Base-by-base conservation (phyloP, 2,113 vertebrate genomes). In the Gobiocypris rarus region DNA sequence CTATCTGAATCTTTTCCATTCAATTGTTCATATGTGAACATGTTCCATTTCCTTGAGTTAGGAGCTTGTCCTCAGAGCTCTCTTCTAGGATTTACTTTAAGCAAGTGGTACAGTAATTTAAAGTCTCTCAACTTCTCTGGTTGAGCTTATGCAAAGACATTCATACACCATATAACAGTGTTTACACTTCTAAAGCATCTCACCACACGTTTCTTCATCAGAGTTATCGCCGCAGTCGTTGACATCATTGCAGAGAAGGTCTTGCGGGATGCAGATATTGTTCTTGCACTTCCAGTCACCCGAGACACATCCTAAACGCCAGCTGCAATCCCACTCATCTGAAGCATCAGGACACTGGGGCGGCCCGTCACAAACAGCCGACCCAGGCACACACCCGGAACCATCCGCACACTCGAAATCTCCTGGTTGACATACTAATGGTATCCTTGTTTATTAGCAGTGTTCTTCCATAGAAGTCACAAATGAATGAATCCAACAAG, bases 231-330 rank as follows among this genome's bases (percentile, higher is more conserved):
- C 45, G 79, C 94, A 95, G 89, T 95, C 93, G 4, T 94, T 86
- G 14, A 80, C 61, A 6, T 91, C 87, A 15, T 94, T 87, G 79
- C 94, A 95, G 65, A 34, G 81, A 54, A 89, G 87, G 8, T 89
- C 87, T 84, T 28, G 83, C 10, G 91, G 84, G 70, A 95, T 85
- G 48, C 94, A 95, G 59, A 94, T 83, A 15, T 75, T 61, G 89
- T 97, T 98, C 82, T 59, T 87, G 88, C 97, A 97, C n/a, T 90
- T 95, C 96, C 96, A 97, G 86, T 97, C 96, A 1, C 93, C 92
- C 0, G 88, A 87, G 74, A 95, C 84, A 80, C 97, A 98, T 22
- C 87, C 91, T 3, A 54, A 19, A 17, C 65, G 86, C 41, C 67
- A 81, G 0, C 89, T 83, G 84, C 96, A 98, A 74, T 91, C 93